phyloP scores from a whole-genome alignment of 2,888 invertebrate genomes.

The Cryptophagus acutangulus region DNA sequence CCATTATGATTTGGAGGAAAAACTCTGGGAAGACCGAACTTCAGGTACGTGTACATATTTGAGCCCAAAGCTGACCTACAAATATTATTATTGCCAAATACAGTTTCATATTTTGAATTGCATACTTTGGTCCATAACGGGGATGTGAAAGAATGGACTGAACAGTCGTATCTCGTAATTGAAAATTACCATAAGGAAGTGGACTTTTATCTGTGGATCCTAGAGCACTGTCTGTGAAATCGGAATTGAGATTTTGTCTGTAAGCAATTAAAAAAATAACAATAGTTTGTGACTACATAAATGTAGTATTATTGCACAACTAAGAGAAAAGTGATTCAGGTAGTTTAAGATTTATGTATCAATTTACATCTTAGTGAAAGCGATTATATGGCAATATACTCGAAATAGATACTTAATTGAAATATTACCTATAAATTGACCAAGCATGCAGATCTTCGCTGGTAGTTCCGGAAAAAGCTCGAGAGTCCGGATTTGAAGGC shows the following conservation, averaged over 20 bases:
- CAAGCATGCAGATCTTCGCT: constrained; percentile 92
- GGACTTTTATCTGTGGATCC: constrained; percentile 92
- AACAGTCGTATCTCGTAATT: constrained; percentile 86
- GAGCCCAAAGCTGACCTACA: constrained; percentile 76
- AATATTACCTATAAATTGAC: constrained; percentile 80
- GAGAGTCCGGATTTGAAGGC: constrained; percentile 72
- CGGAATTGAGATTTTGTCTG: constrained; percentile 92
- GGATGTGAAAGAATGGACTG: constrained; percentile 87
- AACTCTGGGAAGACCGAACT: constrained; percentile 88
- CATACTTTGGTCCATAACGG: constrained; percentile 83
- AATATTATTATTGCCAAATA: constrained; percentile 14
- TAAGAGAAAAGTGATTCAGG: background rate
- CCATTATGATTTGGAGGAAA: constrained; percentile 79
- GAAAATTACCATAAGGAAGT: constrained; percentile 90
- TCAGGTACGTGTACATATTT: constrained; percentile 90
- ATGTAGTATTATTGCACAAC: background rate
- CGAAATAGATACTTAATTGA: background rate
- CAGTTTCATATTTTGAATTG: constrained; percentile 23
- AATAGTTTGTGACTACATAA: too few relatives aligned
- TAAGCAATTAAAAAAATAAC: background rate
- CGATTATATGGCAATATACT: background rate
- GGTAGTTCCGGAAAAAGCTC: constrained; percentile 70
- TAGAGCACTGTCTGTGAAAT: constrained; percentile 90
- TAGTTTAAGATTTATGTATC: background rate
- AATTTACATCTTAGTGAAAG: constrained; percentile 1